Conservation (phyloP, 2,888 invertebrate species). For the Aplocera efformata region DNA sequence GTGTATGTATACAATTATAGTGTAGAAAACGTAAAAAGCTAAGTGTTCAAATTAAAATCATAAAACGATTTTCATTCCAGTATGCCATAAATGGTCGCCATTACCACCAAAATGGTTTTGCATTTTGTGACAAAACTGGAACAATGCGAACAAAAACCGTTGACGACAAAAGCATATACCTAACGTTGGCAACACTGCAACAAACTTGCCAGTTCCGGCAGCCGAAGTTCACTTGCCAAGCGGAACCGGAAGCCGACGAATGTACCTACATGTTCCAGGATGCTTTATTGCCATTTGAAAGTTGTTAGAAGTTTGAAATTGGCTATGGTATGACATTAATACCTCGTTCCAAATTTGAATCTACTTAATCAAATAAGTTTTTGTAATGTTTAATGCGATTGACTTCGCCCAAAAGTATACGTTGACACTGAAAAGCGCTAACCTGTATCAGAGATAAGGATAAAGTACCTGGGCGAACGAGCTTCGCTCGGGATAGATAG, state of each 20-base stretch:
- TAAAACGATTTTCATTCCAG: neutral
- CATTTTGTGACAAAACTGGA: constrained; percentile 14
- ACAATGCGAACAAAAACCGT: constrained; percentile 24
- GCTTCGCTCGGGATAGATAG: too few species aligned
- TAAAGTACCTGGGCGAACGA: too few species aligned
- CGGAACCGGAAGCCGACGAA: constrained; percentile 41
- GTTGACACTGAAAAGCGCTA: too few species aligned
- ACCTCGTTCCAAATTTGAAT: constrained; percentile 8
- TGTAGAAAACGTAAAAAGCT: too few species aligned
- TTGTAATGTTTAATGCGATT: too few species aligned
- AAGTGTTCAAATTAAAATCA: neutral
- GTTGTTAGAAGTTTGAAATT: constrained; percentile 25
- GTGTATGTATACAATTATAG: too few species aligned
- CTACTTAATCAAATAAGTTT: constrained; percentile 2
- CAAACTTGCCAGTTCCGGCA: constrained; percentile 50
- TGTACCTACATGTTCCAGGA: constrained; percentile 30
- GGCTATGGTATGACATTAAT: constrained; percentile 19
- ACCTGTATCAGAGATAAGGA: too few species aligned
- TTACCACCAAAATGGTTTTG: constrained; percentile 1
- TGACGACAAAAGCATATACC: constrained; percentile 30
- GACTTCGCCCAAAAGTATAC: too few species aligned
- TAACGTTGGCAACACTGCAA: constrained; percentile 41
- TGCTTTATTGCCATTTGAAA: constrained; percentile 32
- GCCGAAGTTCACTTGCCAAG: constrained; percentile 34
- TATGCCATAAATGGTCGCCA: neutral